Conservation (phyloP, 2,888 invertebrate species). For the Caenorhabditis wallacei region DNA sequence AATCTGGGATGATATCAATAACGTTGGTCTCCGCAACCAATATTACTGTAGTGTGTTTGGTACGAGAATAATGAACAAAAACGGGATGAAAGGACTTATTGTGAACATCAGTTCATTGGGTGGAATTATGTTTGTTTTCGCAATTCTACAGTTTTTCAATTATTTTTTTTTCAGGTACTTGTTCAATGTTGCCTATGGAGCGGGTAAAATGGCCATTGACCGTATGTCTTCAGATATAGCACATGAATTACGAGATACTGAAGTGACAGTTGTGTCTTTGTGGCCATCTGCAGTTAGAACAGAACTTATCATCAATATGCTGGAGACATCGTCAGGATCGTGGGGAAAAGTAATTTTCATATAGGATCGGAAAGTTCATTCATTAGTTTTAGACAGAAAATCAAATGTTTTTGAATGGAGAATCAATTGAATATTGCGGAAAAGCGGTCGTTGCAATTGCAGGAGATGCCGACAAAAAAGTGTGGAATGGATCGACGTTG, state of each 20-base stretch:
- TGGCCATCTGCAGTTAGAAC: conserved; percentile 84
- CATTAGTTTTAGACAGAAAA: conserved; percentile 60
- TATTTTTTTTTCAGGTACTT: conserved; percentile 78
- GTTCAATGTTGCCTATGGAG: conserved; percentile 84
- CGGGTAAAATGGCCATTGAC: conserved; percentile 84
- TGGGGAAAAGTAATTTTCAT: conserved; percentile 61
- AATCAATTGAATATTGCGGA: conserved; percentile 67
- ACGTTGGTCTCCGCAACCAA: conserved; percentile 85
- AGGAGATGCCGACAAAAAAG: conserved; percentile 39
- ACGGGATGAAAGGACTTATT: conserved; percentile 61
- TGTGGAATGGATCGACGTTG: conserved; percentile 57
- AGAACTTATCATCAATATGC: conserved; percentile 62
- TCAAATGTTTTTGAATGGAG: conserved; percentile 67
- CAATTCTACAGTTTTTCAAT: background rate
- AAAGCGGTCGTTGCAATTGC: conserved; percentile 61
- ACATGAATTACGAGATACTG: conserved; percentile 83
- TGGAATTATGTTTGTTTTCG: conserved; percentile 54
- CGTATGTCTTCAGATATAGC: conserved; percentile 85
- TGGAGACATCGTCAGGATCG: conserved; percentile 51
- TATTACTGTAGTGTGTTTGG: conserved; percentile 84
- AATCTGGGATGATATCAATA: conserved; percentile 84
- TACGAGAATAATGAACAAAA: conserved; percentile 83
- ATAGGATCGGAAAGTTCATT: background rate
- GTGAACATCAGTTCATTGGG: conserved; percentile 69
- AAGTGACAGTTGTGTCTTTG: conserved; percentile 84